Evolutionary conservation across 2,797 vertebrate species (phyloP), one percentile per base, ranked within the genome.

Genomic region (Loris lydekkerianus): DNA sequence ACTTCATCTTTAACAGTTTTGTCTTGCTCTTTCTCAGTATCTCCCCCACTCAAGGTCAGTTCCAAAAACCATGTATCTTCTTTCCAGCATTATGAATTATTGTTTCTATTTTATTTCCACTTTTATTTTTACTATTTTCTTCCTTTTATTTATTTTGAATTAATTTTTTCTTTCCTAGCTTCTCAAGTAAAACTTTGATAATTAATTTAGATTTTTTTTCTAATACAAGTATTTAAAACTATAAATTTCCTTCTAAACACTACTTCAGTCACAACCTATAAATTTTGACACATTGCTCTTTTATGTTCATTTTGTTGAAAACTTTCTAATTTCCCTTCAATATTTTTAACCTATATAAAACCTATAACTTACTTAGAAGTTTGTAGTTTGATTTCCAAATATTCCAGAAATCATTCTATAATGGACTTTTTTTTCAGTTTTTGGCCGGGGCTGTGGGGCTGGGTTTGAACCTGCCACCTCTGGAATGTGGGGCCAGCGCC

Each of bases 341-440:
- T 43, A 27, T 69, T 75, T 46, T n/a, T 76, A 75, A 53, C 49
- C 14, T 53, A 1, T 53, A 15, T 53, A 53, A 53, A 80, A 31
- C 0, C 7, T 15, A 11, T 25, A 88, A 9, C 2, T 77, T 85
- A 72, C 58, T 58, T 84, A 75, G 17, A 86, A 86, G 3, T 93
- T 72, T 93, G 3, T 37, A 43, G 20, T 90, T 89, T 82, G 31
- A 37, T 83, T 94, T 86, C 5, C 11, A 86, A 84, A 75, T 84
- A 93, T 86, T 34, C 31, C 37, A 80, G 72, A 69, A 80, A 58
- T 86, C 7, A 90, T 86, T 83, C 27, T 49, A 9, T 89, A 40
- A 40, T 5, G 3, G 40, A 40, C 40, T 10, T 46, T 46, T 10
- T 46, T 46, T 43, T 43, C 43, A 43, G 43, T 46, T 46, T 46